A percentile compares a stretch with the other conserved stretches of the same genome.
These are phyloP conservation scores for Notothenia coriiceps DNA, from an alignment of 2,113 vertebrate species.

Conservation along the genomic window DNA sequence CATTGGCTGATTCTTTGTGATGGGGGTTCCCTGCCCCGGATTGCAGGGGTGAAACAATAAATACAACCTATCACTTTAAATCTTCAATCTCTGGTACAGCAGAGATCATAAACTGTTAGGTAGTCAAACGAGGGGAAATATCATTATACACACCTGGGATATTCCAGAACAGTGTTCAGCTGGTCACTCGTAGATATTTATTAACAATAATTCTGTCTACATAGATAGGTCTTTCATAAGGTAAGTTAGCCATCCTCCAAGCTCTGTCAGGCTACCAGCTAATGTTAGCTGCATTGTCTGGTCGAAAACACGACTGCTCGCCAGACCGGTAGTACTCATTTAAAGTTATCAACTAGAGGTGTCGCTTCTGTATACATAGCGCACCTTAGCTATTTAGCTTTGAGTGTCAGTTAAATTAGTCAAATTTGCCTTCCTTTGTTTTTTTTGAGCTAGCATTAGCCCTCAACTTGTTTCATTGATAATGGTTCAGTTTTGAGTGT, in stretches of 20 bases:
- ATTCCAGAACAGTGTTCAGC: slow-evolving; percentile 41
- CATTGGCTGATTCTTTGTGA: slow-evolving; percentile 74
- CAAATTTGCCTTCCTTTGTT: slow-evolving; percentile 58
- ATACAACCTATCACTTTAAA: slow-evolving; percentile 81
- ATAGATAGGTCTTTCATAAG: slow-evolving; percentile 81
- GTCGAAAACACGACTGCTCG: slow-evolving; percentile 21
- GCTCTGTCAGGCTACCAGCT: slow-evolving; percentile 46
- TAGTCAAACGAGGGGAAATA: slow-evolving; percentile 53
- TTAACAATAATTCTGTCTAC: slow-evolving; percentile 70
- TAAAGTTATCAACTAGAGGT: neutral
- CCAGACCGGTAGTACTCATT: neutral
- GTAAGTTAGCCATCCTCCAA: slow-evolving; percentile 73
- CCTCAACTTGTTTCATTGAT: slow-evolving; percentile 40
- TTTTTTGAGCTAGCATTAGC: slow-evolving; percentile 47
- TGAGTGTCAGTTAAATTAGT: neutral
- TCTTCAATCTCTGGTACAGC: slow-evolving; percentile 78
- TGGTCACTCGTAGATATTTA: slow-evolving; percentile 56
- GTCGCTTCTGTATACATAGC: neutral
- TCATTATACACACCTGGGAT: slow-evolving; percentile 34
- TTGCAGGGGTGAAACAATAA: slow-evolving; percentile 85
- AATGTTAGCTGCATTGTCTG: slow-evolving; percentile 70
- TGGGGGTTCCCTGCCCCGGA: slow-evolving; percentile 78
- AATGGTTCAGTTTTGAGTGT: neutral
- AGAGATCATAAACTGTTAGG: slow-evolving; percentile 72
- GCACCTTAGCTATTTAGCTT: neutral